Conservation (phyloP, 1,140 invertebrate species). For the Diprion similis region DNA sequence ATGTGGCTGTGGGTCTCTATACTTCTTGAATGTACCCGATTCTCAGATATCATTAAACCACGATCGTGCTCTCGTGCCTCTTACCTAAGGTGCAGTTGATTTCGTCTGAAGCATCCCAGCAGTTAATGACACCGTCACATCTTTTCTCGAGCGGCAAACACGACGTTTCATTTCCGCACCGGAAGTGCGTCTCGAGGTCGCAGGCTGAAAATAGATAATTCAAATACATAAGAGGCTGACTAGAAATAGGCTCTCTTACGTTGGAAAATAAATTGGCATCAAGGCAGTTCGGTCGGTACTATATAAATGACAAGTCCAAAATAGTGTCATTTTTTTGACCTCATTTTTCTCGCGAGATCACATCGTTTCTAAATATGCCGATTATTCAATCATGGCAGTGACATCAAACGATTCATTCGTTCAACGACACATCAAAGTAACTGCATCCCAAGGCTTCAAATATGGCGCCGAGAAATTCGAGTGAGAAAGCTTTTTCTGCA, state of each 20-base stretch:
- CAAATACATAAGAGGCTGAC: constrained; percentile 10
- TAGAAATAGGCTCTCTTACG: constrained; percentile 13
- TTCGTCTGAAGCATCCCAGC: constrained; percentile 83
- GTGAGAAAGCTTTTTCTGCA: no score
- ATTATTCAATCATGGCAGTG: no score
- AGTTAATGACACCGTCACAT: constrained; percentile 79
- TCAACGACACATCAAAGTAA: no score
- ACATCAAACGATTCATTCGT: no score
- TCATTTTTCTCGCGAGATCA: no score
- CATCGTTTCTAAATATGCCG: no score
- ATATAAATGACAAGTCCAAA: constrained; percentile 14
- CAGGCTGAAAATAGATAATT: constrained; percentile 67
- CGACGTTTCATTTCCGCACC: constrained; percentile 78
- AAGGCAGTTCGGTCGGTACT: background rate
- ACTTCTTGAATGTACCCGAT: no score
- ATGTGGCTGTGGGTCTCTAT: no score
- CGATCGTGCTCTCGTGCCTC: constrained; percentile 13
- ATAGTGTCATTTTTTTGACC: background rate
- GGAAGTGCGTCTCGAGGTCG: constrained; percentile 73
- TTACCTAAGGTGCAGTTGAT: constrained; percentile 76
- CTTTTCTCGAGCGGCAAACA: constrained; percentile 72
- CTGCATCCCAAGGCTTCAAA: no score
- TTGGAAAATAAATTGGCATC: constrained; percentile 11
- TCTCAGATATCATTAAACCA: no score
- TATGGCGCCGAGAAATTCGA: no score